A percentile compares a stretch with the other conserved stretches of the same genome.
These are phyloP conservation scores for Agapornis canus DNA, from an alignment of 2,797 vertebrate species.

Conservation along the genomic window DNA sequence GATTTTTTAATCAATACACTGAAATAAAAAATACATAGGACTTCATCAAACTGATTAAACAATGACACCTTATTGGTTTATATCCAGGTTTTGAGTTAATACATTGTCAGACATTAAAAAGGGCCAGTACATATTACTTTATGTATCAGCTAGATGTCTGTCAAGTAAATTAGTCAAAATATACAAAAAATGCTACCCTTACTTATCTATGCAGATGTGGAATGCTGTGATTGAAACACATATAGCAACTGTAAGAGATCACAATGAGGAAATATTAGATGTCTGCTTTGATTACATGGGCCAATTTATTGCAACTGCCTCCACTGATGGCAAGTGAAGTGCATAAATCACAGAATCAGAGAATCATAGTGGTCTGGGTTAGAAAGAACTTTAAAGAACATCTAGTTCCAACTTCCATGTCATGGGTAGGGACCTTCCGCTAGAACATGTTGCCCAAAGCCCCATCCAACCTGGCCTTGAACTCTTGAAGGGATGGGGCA, in stretches of 20 bases:
- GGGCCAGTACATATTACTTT: not conserved
- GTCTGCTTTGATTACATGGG: slow-evolving; percentile 92
- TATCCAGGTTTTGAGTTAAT: not conserved
- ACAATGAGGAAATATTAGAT: slow-evolving; percentile 89
- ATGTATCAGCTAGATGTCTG: not conserved
- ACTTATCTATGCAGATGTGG: slow-evolving; percentile 83
- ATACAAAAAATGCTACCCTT: not conserved
- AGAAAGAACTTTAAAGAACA: not conserved
- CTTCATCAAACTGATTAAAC: not conserved
- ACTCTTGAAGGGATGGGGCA: not conserved
- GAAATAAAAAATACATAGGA: not conserved
- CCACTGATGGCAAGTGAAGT: slow-evolving; percentile 85
- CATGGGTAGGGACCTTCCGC: not conserved
- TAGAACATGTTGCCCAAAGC: not conserved
- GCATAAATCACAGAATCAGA: not conserved
- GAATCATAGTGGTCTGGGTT: not conserved
- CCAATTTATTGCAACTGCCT: slow-evolving; percentile 88
- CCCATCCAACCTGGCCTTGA: not conserved
- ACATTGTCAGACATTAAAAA: not conserved
- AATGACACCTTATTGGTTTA: not conserved
- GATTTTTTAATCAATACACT: not conserved
- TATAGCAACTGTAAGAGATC: slow-evolving; percentile 85
- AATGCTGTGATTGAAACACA: slow-evolving; percentile 81
- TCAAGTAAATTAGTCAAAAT: not conserved
- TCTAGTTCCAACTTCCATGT: not conserved